A percentile compares a stretch with the other conserved stretches of the same genome.
phyloP scores from a whole-genome alignment of 2,797 vertebrate species.

The Otus scops region DNA sequence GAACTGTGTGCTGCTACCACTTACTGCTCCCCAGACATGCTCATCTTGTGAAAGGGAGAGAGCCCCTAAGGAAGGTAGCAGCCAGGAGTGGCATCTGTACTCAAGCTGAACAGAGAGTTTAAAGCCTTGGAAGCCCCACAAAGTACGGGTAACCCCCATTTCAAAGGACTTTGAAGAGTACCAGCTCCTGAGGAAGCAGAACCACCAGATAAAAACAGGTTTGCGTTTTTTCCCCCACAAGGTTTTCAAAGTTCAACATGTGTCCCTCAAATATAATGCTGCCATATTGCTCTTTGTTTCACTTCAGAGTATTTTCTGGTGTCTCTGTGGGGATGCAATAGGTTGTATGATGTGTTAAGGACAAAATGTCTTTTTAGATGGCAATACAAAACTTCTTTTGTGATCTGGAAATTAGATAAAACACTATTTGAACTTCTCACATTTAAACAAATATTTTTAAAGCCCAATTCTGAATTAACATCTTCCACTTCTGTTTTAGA shows the following conservation, averaged over 20 bases:
- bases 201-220: neutral
- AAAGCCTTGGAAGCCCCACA: neutral
- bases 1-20: neutral
- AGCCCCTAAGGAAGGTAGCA: neutral
- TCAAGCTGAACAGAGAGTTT: neutral
- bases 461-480: neutral
- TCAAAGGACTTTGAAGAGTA: neutral
- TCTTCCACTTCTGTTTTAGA: neutral
- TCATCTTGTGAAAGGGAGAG: neutral
- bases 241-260: neutral
- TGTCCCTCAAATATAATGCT: neutral
- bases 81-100: neutral
- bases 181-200: neutral
- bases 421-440: neutral
- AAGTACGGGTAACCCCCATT: neutral
- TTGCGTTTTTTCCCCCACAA: neutral
- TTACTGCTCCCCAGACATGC: neutral
- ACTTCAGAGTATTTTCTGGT: neutral
- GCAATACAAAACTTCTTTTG: neutral
- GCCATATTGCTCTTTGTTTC: neutral
- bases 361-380: neutral
- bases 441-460: neutral
- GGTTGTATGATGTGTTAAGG: neutral
- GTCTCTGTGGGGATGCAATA: neutral
- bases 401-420: neutral